phyloP scores from a whole-genome alignment of 2,888 invertebrate genomes.

The Antheraea assamensis region DNA sequence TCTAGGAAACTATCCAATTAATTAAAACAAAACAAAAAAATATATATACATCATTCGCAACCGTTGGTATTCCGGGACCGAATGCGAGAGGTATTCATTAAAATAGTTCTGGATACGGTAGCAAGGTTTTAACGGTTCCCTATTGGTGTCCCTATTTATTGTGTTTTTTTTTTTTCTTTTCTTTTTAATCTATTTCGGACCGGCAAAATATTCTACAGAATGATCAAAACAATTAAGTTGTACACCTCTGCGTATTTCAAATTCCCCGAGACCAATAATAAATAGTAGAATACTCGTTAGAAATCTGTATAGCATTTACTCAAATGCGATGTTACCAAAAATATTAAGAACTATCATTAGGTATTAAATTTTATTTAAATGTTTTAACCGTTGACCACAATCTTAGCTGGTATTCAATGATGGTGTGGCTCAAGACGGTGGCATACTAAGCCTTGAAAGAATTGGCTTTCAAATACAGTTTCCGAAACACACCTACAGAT shows the following conservation, averaged over 20 bases:
- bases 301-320: background rate
- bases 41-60: background rate
- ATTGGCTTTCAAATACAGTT: no score
- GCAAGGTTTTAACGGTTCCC: background rate
- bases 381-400: no score
- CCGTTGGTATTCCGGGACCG: background rate
- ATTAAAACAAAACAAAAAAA: no score
- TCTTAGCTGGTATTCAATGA: no score
- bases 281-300: background rate
- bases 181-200: background rate
- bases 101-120: background rate
- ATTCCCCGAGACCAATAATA: background rate
- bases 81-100: background rate
- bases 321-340: no score
- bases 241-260: background rate
- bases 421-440: no score
- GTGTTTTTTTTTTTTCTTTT: background rate
- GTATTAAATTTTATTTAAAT: no score
- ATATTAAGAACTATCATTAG: no score
- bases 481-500: no score
- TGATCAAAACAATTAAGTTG: background rate
- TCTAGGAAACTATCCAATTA: constrained; percentile 3
- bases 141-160: background rate
- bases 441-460: no score
- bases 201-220: background rate